Evolutionary conservation across 2,113 vertebrate species (phyloP).

Genomic region (Tragelaphus buxtoni): DNA sequence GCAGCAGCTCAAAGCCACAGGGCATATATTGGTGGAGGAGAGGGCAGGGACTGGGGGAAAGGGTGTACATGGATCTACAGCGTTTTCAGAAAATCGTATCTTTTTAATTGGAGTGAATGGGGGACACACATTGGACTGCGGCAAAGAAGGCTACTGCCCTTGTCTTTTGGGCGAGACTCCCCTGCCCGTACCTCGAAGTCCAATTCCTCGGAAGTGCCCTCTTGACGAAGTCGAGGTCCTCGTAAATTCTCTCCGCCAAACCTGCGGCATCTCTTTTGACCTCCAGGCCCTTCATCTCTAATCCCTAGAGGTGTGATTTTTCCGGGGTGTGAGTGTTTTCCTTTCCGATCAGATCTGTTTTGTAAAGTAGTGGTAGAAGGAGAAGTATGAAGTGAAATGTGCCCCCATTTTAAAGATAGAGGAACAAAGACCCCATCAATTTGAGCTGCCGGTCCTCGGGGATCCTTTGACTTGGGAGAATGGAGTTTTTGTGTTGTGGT

Average conservation of each 20-base stretch:
- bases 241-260: background rate
- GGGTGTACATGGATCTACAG: background rate
- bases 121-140: background rate
- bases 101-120: background rate
- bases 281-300: background rate
- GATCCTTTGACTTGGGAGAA: background rate
- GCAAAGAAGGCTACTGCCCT: background rate
- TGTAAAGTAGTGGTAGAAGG: background rate
- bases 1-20: background rate
- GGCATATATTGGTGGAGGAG: background rate
- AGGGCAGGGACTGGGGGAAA: background rate
- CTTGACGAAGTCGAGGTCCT: background rate
- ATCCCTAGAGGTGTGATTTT: background rate
- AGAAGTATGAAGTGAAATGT: background rate
- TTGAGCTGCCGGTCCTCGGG: background rate
- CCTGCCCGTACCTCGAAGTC: background rate
- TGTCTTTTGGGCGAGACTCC: background rate
- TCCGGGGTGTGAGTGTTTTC: background rate
- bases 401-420: constrained; percentile 50
- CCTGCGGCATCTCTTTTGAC: background rate
- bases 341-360: background rate
- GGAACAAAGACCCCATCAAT: background rate
- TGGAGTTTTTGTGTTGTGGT: background rate
- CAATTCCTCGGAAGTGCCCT: background rate
- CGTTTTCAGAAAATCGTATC: background rate